Conservation (phyloP, 2,888 invertebrate species). For the Chironomus tentans region DNA sequence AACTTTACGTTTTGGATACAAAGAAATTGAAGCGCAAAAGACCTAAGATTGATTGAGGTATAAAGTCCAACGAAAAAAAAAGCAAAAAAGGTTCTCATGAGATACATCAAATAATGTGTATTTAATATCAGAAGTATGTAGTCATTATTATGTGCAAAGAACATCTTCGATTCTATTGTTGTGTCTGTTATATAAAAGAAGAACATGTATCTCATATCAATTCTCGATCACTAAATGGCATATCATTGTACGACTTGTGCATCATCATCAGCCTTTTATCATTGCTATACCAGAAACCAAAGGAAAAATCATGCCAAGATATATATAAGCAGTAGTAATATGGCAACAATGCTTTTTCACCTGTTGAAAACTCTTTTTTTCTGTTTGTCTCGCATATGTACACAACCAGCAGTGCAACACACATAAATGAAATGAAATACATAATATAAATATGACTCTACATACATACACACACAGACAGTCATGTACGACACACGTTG, state of each 20-base stretch:
- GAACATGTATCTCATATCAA: neutral
- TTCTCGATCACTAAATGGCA: neutral
- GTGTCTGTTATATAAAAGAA: no score
- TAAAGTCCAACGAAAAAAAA: neutral
- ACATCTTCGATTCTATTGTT: no score
- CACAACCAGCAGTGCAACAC: neutral
- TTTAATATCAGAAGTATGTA: neutral
- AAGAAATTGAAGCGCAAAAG: no score
- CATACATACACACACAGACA: neutral
- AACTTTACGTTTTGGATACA: neutral
- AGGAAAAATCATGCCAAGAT: neutral
- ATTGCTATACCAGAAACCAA: no score
- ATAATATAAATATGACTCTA: neutral
- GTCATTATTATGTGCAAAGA: no score
- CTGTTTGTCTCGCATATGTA: neutral
- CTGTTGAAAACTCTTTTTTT: constrained; percentile 13
- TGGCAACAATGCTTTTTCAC: constrained; percentile 25
- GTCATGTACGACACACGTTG: no score
- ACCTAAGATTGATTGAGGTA: neutral
- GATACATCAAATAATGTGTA: neutral
- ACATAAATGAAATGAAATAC: neutral
- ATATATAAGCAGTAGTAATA: neutral
- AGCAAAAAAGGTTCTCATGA: neutral
- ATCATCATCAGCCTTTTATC: neutral
- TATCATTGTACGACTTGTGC: neutral